Base-by-base conservation (phyloP, 2,888 invertebrate species). In the Idaea aversata region DNA sequence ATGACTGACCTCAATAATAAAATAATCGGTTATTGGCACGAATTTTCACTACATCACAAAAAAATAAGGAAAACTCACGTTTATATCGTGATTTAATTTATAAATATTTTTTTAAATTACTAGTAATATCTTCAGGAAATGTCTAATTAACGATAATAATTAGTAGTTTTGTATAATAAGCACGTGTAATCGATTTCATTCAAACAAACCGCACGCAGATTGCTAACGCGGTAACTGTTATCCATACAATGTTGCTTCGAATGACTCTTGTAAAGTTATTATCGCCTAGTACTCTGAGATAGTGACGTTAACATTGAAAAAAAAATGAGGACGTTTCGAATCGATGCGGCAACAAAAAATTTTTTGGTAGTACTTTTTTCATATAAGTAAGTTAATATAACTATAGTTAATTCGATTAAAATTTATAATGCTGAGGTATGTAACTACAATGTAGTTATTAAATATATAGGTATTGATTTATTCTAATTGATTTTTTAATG, bases 241-340 rank as follows among this genome's bases (percentile, higher is more conserved):
- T 7, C 13, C 47, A 47, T 47, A 47, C 47, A 47, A 47, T 47
- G 47, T 47, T 7, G 13, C 47, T 7, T 5, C 10, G 47, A 47
- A 47, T 47, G 47, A 16, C 59, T 67, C 69, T 70, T 65, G 34
- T 58, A 4, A 10, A 59, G 34, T 6, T 34, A 71, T 74, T 71
- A 16, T 67, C 10, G 67, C 77, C 78, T 76, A 63, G 76, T 79
- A 76, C 10, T 57, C 62, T 15, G 61, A 69, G 65, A 70, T 71
- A 70, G 67, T 65, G 67, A 66, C 47, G 65, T 57, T 71, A 72
- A 67, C 72, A 74, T 74, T 74, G 69, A 73, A 73, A 71, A 71
- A 71, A 71, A 70, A 73, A 73, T 66, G 68, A 70, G 72, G 71
- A 66, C 70, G 67, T 47, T 10, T 13, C 4, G 13, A 47, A 47